Evolutionary conservation across 2,113 vertebrate species (phyloP), one percentile per base, ranked within the genome.

Genomic region (Eptesicus fuscus): DNA sequence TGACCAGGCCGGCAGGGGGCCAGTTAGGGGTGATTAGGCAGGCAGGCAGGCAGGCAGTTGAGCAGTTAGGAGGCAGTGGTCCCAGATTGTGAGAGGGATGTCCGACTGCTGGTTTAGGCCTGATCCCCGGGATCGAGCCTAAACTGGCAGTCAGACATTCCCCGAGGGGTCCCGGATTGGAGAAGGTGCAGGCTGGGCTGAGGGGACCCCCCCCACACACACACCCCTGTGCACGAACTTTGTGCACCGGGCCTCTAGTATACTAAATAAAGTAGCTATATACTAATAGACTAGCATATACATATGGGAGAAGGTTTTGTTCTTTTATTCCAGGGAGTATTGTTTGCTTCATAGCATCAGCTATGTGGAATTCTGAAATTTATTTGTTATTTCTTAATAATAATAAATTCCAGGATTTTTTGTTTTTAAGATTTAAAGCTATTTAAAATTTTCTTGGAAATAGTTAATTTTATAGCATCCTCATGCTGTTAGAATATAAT

Each of bases 381-480:
- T 94, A 95, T 51, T 76, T 73, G 12, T 83, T 88, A 83, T 56
- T 86, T 93, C 47, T 73, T 53, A 92, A 1, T 79, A 94, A 2
- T 78, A 88, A 90, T 70, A 74, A 87, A 49, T 20, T 51, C 7
- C 13, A 51, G 25, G n/a, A 51, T 51, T 49, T 89, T 47, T 51
- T 78, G 5, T 88, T 76, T 89, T 84, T 56, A 76, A 74, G 40
- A 67, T 90, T 94, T 91, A 77, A 95, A 84, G 16, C 28, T 89
- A 42, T 47, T 32, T 77, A 71, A 63, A 78, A 91, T 94, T 86
- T 73, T 94, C 5, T 65, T 65, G 65, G 30, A 95, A 88, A 67
- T 88, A 90, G 71, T 94, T 90, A 76, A 86, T 95, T 95, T 95
- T 93, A 63, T 74, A 95, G 47, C 86, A 84, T 59, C 49, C 42